Conservation (phyloP, 2,113 vertebrate genomes). For the Pluvianellus socialis region DNA sequence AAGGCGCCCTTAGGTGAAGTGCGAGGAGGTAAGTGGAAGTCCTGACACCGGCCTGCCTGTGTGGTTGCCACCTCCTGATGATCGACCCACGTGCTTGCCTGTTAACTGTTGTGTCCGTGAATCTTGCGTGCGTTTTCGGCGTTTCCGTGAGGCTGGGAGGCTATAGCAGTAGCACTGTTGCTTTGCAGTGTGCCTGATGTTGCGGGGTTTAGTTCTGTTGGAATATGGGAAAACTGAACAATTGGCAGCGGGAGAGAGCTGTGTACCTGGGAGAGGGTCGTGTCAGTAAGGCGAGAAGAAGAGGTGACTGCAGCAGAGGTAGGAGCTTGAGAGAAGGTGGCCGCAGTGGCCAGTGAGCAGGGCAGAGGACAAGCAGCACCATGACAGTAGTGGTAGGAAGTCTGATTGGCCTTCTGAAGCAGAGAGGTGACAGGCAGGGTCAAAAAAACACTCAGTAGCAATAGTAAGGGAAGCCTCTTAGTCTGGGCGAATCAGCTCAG, state of each 20-base stretch:
- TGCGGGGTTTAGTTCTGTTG: not conserved
- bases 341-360: not conserved
- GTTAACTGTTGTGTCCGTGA: rapidly evolving
- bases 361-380: not conserved
- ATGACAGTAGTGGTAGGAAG: not conserved
- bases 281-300: not conserved
- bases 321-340: not conserved
- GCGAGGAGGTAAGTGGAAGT: not conserved
- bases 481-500: not conserved
- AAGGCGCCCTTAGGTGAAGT: not conserved
- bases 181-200: not conserved
- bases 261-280: not conserved
- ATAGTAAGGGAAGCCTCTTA: not conserved
- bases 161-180: not conserved
- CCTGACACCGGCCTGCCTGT: not conserved
- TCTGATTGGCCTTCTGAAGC: not conserved
- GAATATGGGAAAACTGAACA: not conserved
- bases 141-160: not conserved
- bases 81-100: rapidly evolving
- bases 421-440: not conserved
- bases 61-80: not conserved
- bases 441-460: not conserved
- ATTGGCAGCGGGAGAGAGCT: not conserved
- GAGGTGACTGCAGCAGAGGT: not conserved
- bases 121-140: not conserved